phyloP scores from a whole-genome alignment of 2,888 invertebrate species.

The Xestobium rufovillosum region DNA sequence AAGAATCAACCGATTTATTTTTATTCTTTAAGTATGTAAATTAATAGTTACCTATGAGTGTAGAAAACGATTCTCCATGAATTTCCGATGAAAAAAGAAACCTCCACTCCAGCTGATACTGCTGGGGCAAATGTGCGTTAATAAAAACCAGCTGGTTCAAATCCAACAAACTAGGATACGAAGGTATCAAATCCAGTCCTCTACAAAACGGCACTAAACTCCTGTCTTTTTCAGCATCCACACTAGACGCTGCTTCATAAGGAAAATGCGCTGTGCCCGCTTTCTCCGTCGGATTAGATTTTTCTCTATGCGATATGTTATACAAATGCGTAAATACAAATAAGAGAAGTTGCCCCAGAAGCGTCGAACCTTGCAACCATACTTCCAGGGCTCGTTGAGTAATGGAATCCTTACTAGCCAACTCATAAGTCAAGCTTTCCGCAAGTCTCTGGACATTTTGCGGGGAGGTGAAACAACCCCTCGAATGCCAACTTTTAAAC shows the following conservation, averaged over 20 bases:
- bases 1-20: conserved; percentile 14
- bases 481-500: conserved; percentile 52
- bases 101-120: conserved; percentile 73
- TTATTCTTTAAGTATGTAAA: neutral
- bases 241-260: conserved; percentile 24
- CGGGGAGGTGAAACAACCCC: conserved; percentile 51
- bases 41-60: conserved; percentile 53
- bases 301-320: conserved; percentile 48
- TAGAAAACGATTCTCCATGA: conserved; percentile 87
- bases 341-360: conserved; percentile 45
- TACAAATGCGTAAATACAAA: conserved; percentile 50
- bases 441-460: conserved; percentile 53
- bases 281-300: conserved; percentile 23
- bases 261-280: conserved; percentile 9
- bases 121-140: conserved; percentile 69
- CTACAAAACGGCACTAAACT: conserved; percentile 47
- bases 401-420: conserved; percentile 40
- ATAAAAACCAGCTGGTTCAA: conserved; percentile 73
- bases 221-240: conserved; percentile 42
- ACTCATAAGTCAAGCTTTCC: conserved; percentile 49
- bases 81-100: conserved; percentile 80
- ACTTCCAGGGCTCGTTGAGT: conserved; percentile 41
- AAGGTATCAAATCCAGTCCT: conserved; percentile 66
- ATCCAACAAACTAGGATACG: conserved; percentile 68
- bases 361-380: conserved; percentile 45